Evolutionary conservation across 2,113 vertebrate species (phyloP).

Genomic region (Patagioenas fasciata): DNA sequence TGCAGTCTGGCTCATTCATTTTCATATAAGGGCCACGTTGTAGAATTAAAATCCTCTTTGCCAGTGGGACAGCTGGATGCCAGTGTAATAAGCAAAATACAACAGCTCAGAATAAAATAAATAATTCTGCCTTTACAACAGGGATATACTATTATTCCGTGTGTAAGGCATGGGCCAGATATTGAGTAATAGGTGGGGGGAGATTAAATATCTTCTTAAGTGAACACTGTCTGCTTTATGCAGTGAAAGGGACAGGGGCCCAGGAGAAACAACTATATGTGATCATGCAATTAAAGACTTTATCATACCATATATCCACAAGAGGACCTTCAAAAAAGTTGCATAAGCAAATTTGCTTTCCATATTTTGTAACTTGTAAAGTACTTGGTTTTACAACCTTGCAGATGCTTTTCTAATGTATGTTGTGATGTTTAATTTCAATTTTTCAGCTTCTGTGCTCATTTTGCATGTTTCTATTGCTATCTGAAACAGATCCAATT

Average conservation of each 20-base stretch:
- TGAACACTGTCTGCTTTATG: background rate
- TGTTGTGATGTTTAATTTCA: background rate
- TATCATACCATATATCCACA: background rate
- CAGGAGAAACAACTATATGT: background rate
- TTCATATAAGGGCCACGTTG: rapidly evolving
- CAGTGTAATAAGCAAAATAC: background rate
- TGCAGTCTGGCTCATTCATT: background rate
- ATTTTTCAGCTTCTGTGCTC: background rate
- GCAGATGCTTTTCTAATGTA: background rate
- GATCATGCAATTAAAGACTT: background rate
- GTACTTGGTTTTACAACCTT: background rate
- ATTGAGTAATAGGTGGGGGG: background rate
- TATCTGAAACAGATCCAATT: background rate
- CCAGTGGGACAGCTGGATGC: background rate
- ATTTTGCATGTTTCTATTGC: background rate
- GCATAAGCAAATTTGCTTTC: background rate
- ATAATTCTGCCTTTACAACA: background rate
- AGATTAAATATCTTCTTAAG: background rate
- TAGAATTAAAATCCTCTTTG: background rate
- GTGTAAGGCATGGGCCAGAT: background rate
- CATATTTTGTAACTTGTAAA: background rate
- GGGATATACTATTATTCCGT: background rate
- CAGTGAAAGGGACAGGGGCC: background rate
- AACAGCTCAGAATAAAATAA: background rate
- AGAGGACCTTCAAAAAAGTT: background rate